Conservation (phyloP, 2,113 vertebrate species). For the Hiodon tergisus region DNA sequence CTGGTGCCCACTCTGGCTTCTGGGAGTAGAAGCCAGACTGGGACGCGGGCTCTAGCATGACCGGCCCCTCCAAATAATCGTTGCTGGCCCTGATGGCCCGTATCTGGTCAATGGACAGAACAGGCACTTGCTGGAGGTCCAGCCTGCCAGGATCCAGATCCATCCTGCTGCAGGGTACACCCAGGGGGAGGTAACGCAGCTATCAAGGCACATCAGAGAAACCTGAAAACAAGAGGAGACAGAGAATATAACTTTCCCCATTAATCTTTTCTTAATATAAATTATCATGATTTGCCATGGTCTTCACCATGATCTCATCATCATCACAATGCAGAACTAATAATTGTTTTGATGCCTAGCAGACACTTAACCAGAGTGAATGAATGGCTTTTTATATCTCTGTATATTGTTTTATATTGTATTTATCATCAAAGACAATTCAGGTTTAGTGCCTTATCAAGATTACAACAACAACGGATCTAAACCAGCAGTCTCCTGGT, state of each 20-base stretch:
- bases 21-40: conserved; percentile 73
- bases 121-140: conserved; percentile 75
- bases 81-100: conserved; percentile 86
- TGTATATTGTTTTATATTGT: no score
- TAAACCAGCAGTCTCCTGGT: no score
- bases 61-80: conserved; percentile 91
- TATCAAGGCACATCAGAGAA: conserved; percentile 83
- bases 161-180: conserved; percentile 51
- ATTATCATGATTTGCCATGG: no score
- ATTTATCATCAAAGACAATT: no score
- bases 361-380: no score
- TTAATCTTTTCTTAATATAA: no score
- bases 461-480: no score
- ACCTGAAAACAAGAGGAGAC: conserved; percentile 58
- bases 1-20: conserved; percentile 51
- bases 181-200: conserved; percentile 40
- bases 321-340: no score
- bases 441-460: no score
- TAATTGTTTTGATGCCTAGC: no score
- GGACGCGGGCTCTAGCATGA: conserved; percentile 56
- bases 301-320: not conserved
- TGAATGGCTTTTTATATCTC: no score
- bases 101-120: conserved; percentile 92
- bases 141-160: conserved; percentile 70
- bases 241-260: conserved; percentile 1